Evolutionary conservation across 1,140 invertebrate genomes (phyloP).

Genomic region (Lepeophtheirus salmonis): DNA sequence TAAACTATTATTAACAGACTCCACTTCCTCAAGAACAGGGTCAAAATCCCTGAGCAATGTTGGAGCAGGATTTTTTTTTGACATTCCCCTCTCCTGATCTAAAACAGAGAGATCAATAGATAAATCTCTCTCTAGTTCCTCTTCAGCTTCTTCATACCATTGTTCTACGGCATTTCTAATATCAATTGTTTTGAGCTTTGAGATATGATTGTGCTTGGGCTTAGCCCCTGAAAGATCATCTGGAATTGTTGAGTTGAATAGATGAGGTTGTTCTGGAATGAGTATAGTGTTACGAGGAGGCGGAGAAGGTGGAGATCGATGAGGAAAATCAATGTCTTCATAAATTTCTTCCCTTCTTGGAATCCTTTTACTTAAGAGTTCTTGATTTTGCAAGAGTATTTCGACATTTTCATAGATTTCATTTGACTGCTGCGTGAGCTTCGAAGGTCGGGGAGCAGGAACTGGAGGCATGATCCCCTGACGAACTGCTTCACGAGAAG

Average conservation of each 20-base stretch:
- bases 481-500: not conserved
- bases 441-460: not conserved
- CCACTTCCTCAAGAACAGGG: not conserved
- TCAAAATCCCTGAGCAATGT: slow-evolving; percentile 11
- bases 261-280: not conserved
- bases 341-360: not conserved
- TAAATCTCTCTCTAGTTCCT: slow-evolving; percentile 11
- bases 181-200: not conserved
- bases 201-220: not conserved
- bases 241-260: no score
- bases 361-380: not conserved
- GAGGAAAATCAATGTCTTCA: not conserved
- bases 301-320: not conserved
- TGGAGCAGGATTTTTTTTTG: not conserved
- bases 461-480: not conserved
- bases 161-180: slow-evolving; percentile 6
- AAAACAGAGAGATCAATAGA: slow-evolving; percentile 7
- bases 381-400: not conserved
- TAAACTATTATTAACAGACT: not conserved
- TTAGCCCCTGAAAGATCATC: not conserved
- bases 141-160: slow-evolving; percentile 10
- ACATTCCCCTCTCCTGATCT: not conserved
- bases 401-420: not conserved
- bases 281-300: not conserved
- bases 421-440: not conserved